A percentile compares a stretch with the other conserved stretches of the same genome.
Conservation (phyloP, 1,140 invertebrate species). For the Drosophila lacteicornis region DNA sequence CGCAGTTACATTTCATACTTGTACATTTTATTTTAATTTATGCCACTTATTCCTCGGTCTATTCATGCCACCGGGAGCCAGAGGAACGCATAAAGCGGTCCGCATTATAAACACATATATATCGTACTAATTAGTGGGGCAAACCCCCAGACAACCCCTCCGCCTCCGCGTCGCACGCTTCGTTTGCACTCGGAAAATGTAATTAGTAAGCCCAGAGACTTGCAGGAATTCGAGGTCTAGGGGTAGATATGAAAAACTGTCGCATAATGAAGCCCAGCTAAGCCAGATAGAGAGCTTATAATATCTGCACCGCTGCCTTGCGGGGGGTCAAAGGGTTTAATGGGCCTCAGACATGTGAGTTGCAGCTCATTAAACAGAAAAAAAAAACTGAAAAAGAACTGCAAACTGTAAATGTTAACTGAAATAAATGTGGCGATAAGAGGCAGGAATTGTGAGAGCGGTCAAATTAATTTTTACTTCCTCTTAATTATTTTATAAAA, state of each 20-base stretch:
- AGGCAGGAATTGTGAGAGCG: neutral
- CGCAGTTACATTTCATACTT: constrained; percentile 76
- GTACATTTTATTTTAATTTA: constrained; percentile 82
- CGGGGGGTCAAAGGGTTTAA: constrained; percentile 68
- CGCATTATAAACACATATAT: constrained; percentile 59
- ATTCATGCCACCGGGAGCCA: constrained; percentile 42
- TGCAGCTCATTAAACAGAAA: constrained; percentile 60
- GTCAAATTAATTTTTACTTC: neutral
- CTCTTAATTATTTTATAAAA: neutral
- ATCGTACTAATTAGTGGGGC: constrained; percentile 79
- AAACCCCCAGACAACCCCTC: constrained; percentile 30
- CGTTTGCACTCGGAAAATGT: constrained; percentile 81
- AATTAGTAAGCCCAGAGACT: constrained; percentile 68
- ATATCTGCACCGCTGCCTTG: constrained; percentile 39
- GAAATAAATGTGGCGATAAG: constrained; percentile 25
- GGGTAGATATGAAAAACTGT: constrained; percentile 71
- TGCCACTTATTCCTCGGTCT: constrained; percentile 68
- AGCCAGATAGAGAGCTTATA: constrained; percentile 50
- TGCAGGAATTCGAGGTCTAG: constrained; percentile 32
- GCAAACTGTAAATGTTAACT: constrained; percentile 4
- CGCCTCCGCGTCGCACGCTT: constrained; percentile 57
- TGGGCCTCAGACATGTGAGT: constrained; percentile 65
- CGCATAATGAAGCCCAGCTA: constrained; percentile 72
- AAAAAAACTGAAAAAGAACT: constrained; percentile 1
- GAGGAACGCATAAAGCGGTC: constrained; percentile 53